Base-by-base conservation (phyloP, 92 coral and sea anemone species). In the Scolanthus callimorphus region DNA sequence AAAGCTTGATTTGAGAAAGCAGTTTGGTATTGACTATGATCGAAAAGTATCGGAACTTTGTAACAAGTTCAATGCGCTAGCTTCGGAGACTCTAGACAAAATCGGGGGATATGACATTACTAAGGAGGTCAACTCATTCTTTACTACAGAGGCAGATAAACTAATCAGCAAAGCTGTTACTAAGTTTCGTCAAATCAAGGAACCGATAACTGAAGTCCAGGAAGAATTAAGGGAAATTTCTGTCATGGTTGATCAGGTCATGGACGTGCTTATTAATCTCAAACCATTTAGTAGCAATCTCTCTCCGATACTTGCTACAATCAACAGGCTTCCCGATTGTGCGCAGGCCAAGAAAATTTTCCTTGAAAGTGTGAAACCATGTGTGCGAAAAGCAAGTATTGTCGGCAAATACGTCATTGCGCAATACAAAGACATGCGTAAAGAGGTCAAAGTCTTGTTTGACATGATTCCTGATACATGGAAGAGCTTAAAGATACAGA, bases 391-490 rank as follows among this genome's bases (percentile, higher is more conserved):
- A 53, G 90, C 98, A 22, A 76, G 70, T 55, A 37, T 62, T 19
- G 66, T 81, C 25, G 87, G 90, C 3, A 88, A 64, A 46, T 60
- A 84, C 60, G 82, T 62, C 20, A 50, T 67, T 26, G 81, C 62
- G 27, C 86, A 85, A 39, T 88, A 88, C 68, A 46, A 39, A 55
- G 85, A 84, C 61, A 63, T 92, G 67, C 65, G 73, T 31, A 88
- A 85, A 27, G 90, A 84, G 30, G 57, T 92, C 1, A 19, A 51
- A 58, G 79, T 76, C 11, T 74, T 92, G 27, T 65, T 70, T 37
- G 75, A 52, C 55, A 85, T 92, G 92, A 74, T 92, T 1, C 98
- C 96, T 0, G 88, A 79, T 44, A 83, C 89, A 26, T 82, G 90
- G 81, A 90, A 74, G 51, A 80, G 70, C 67, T 70, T 92, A 27